Conservation (phyloP, 2,888 invertebrate genomes). For the Drosophila anomelani region DNA sequence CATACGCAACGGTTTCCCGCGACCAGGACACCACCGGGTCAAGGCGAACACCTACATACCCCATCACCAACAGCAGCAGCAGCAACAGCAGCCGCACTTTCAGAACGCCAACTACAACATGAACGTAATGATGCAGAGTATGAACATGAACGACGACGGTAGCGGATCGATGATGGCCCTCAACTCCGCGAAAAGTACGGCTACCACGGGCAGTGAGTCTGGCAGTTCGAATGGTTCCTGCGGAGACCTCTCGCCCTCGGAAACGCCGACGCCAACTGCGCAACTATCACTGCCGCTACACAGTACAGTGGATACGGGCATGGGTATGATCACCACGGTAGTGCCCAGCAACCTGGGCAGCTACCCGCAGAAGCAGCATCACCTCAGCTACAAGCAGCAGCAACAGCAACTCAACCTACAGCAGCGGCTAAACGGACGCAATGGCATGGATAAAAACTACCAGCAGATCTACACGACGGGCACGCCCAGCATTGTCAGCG, state of each 20-base stretch:
- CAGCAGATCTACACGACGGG: constrained; percentile 72
- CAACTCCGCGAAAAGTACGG: constrained; percentile 77
- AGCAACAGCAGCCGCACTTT: constrained; percentile 76
- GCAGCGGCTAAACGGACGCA: constrained; percentile 83
- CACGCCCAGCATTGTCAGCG: constrained; percentile 52
- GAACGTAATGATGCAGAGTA: constrained; percentile 79
- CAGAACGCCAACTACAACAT: constrained; percentile 74
- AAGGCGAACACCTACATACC: constrained; percentile 81
- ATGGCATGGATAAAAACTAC: constrained; percentile 70
- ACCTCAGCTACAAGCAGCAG: constrained; percentile 81
- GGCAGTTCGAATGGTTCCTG: constrained; percentile 84
- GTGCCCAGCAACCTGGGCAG: constrained; percentile 34
- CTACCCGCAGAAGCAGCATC: constrained; percentile 73
- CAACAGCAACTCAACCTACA: constrained; percentile 80
- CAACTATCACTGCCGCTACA: constrained; percentile 63
- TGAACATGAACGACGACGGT: constrained; percentile 68
- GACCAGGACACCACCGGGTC: constrained; percentile 79
- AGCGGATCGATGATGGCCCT: constrained; percentile 41
- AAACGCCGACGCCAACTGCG: constrained; percentile 79
- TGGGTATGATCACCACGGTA: constrained; percentile 60
- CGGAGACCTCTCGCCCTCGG: constrained; percentile 84
- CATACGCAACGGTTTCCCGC: constrained; percentile 83
- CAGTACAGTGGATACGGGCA: constrained; percentile 54
- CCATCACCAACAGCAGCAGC: constrained; percentile 78
- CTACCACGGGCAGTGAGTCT: constrained; percentile 82